Evolutionary conservation across 1,140 invertebrate species (phyloP).

Genomic region (Panagrolaimus sp.): DNA sequence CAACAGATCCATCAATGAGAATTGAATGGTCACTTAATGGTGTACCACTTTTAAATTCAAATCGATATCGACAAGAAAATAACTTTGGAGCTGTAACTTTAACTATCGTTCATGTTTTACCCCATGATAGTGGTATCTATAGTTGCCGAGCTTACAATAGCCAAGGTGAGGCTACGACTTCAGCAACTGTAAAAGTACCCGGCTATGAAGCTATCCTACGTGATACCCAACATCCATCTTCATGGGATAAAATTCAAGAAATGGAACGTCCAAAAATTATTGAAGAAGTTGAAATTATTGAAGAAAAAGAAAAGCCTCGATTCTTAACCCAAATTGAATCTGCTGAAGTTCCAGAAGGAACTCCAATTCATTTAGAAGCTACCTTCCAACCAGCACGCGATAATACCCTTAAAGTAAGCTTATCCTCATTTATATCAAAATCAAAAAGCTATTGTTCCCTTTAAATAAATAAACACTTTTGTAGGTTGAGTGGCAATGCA

Average conservation of each 20-base stretch:
- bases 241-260: constrained; percentile 55
- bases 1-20: constrained; percentile 87
- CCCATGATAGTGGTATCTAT: constrained; percentile 85
- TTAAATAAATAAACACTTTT: constrained; percentile 16
- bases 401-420: constrained; percentile 76
- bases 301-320: constrained; percentile 54
- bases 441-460: background rate
- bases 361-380: constrained; percentile 87
- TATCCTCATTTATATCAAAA: background rate
- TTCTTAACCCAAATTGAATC: constrained; percentile 54
- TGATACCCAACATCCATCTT: constrained; percentile 48
- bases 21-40: constrained; percentile 93
- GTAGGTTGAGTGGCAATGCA: constrained; percentile 45
- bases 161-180: constrained; percentile 83
- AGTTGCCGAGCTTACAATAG: constrained; percentile 83
- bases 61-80: constrained; percentile 59
- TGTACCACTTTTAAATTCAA: constrained; percentile 61
- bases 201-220: constrained; percentile 57
- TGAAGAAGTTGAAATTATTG: constrained; percentile 49
- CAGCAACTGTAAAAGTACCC: constrained; percentile 74
- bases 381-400: constrained; percentile 90
- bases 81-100: constrained; percentile 86
- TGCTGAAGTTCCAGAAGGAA: constrained; percentile 67
- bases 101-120: constrained; percentile 78
- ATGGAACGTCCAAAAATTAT: constrained; percentile 45